Evolutionary conservation across 2,113 vertebrate genomes (phyloP).

Genomic region (Stigmatopora nigra): DNA sequence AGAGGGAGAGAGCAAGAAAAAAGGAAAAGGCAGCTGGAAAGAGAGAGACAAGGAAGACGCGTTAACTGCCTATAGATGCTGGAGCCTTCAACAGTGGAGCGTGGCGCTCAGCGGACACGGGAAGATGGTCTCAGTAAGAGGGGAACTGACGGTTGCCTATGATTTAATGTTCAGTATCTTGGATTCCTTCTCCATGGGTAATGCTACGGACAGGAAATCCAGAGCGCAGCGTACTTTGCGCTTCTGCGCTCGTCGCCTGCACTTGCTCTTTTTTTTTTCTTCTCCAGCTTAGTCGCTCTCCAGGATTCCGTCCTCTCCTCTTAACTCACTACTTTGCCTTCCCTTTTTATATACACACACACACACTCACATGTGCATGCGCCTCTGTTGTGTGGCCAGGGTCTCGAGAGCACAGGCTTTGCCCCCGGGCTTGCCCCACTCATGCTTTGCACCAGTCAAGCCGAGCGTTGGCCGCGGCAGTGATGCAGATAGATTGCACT

Average conservation of each 20-base stretch:
- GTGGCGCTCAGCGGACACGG: constrained; percentile 74
- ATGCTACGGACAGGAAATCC: constrained; percentile 65
- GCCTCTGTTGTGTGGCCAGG: constrained; percentile 20
- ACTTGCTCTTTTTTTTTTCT: constrained; percentile 20
- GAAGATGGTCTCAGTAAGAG: constrained; percentile 82
- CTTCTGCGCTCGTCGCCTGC: constrained; percentile 31
- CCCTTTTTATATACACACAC: constrained; percentile 18
- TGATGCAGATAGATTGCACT: constrained; percentile 81
- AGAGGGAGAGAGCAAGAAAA: constrained; percentile 29
- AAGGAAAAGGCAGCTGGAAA: constrained; percentile 49
- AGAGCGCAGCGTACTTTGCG: constrained; percentile 50
- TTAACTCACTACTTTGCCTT: constrained; percentile 16
- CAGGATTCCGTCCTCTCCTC: constrained; percentile 43
- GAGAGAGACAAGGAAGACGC: constrained; percentile 55
- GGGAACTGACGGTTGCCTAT: constrained; percentile 83
- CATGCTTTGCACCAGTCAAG: constrained; percentile 77
- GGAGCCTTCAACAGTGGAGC: constrained; percentile 65
- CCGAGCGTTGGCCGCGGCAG: constrained; percentile 68
- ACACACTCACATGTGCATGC: constrained; percentile 10
- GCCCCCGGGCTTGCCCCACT: constrained; percentile 67
- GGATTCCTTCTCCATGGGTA: constrained; percentile 84
- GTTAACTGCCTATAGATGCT: constrained; percentile 68
- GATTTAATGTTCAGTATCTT: constrained; percentile 86
- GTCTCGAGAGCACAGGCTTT: constrained; percentile 43
- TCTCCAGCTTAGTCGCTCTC: constrained; percentile 50